Base-by-base conservation (phyloP, 2,888 invertebrate genomes). In the Harmothoe impar region DNA sequence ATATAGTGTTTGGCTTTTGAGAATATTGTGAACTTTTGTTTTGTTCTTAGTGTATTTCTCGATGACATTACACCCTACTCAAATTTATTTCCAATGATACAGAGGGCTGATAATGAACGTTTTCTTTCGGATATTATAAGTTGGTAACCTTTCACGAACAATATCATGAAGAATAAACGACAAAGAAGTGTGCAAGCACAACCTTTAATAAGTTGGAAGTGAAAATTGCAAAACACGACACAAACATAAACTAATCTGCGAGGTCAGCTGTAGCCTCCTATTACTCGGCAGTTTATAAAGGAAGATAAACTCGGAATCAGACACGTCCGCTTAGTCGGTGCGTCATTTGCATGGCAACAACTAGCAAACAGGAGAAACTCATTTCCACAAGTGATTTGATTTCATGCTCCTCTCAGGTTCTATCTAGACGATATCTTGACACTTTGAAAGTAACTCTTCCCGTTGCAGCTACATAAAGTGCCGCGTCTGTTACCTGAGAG, bases 381-480 rank as follows among this genome's bases (percentile, higher is more conserved):
- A 81, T 81, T 81, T 43, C 29, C 31, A 25, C 31, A 17, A 15
- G 31, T 31, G 81, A 20, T 81, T 81, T 81, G 33, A 81, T 81
- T 43, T 43, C 35, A 43, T 43, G 29, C 3, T 43, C 43, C 3
- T 81, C 35, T 81, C 81, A 25, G 43, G 43, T 81, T 33, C 15
- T 43, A 20, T 43, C 35, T 43, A 43, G 81, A 17, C 15, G 81
- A 43, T 81, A 81, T 81, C 43, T 81, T 81, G 81, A 81, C 81
- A 81, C 81, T 33, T 20, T 15, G 35, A 81, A 33, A 81, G 81
- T 81, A 81, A 81, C 33, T 43, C 43, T 17, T 25, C 23, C 20
- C 81, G 15, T 72, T 25, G 72, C 20, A 62, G 62, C 62, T 62
- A 62, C 62, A 62, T 62, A 62, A 62, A 72, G 25, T 29, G 20